Evolutionary conservation across 2,797 vertebrate species (phyloP).

Genomic region (Manis javanica): DNA sequence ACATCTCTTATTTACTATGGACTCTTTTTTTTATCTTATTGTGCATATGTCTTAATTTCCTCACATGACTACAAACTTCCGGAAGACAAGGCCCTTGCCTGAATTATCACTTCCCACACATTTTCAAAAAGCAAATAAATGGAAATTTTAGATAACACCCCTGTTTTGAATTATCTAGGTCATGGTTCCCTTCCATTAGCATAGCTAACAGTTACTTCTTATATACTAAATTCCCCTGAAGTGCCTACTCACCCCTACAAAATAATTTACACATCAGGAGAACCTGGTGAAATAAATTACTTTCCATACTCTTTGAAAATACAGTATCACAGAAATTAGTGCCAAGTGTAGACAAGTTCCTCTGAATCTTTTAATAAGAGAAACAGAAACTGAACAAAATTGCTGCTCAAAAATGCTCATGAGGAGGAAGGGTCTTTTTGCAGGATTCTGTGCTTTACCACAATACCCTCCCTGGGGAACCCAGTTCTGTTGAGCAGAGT

Average conservation of each 20-base stretch:
- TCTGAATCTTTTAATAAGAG: constrained; percentile 53
- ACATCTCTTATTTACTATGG: not conserved
- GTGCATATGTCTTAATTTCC: not conserved
- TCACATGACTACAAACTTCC: not conserved
- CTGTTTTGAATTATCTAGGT: not conserved
- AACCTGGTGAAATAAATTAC: constrained; percentile 54
- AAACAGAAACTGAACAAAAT: constrained; percentile 56
- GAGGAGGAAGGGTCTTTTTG: constrained; percentile 42
- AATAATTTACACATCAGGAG: constrained; percentile 43
- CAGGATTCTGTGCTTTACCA: constrained; percentile 30
- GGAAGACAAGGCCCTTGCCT: not conserved
- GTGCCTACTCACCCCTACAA: not conserved
- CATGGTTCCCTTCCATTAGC: not conserved
- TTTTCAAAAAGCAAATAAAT: constrained; percentile 16
- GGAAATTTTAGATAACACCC: constrained; percentile 3
- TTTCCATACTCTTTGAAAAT: constrained; percentile 42
- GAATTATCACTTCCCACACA: not conserved
- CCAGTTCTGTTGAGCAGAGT: not conserved
- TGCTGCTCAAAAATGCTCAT: constrained; percentile 69
- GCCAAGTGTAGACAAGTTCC: constrained; percentile 65
- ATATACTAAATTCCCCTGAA: not conserved
- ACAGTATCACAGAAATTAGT: constrained; percentile 72
- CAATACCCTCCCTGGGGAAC: not conserved
- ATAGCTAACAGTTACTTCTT: not conserved
- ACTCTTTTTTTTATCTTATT: not conserved